phyloP scores from a whole-genome alignment of 2,113 vertebrate species.

The Nyctibius bracteatus region DNA sequence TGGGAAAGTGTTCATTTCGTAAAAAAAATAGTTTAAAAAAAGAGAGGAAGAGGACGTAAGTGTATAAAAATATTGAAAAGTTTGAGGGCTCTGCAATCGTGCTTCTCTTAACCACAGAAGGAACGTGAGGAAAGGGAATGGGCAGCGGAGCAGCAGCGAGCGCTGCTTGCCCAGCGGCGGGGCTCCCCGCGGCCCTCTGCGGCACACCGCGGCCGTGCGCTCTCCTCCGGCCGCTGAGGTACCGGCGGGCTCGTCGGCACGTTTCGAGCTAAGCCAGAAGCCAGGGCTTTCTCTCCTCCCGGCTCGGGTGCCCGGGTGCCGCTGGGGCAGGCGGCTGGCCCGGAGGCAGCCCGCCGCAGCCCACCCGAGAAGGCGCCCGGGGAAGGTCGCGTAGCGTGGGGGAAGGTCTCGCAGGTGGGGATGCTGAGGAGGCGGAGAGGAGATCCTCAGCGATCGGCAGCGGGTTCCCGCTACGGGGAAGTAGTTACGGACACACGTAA shows the following conservation, averaged over 20 bases:
- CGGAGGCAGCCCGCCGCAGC: neutral
- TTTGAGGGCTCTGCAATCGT: neutral
- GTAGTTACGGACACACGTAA: neutral
- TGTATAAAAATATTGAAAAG: neutral
- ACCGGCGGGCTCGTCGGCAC: neutral
- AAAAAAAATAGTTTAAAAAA: neutral
- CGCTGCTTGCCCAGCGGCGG: neutral
- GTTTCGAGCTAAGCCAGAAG: accelerated
- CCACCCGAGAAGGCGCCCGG: neutral
- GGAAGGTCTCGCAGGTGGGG: neutral
- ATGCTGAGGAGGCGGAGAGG: neutral
- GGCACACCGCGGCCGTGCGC: neutral
- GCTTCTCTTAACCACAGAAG: neutral
- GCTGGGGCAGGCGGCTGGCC: neutral
- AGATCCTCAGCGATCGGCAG: neutral
- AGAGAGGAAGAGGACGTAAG: neutral
- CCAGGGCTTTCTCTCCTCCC: neutral
- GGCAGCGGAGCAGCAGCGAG: neutral
- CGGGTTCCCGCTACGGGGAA: neutral
- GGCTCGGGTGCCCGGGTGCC: neutral
- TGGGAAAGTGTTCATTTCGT: neutral
- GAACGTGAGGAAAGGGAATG: neutral
- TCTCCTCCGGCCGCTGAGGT: neutral
- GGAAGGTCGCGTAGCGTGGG: neutral
- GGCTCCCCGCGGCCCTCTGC: neutral